These are phyloP conservation scores for Melolontha melolontha DNA, from an alignment of 2,888 invertebrate species.

Conservation along the genomic window DNA sequence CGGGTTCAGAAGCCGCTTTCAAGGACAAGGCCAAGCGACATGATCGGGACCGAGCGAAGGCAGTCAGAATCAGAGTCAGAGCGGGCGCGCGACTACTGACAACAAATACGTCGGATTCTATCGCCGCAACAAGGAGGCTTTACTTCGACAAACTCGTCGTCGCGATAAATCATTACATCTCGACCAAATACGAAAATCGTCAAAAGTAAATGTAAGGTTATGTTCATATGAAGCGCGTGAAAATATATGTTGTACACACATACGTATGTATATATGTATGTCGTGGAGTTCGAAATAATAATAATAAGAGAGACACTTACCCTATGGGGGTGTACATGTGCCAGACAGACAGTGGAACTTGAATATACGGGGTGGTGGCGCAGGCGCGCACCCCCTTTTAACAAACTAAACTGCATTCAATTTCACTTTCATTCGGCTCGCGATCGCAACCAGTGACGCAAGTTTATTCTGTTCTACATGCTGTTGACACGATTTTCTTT, in stretches of 20 bases:
- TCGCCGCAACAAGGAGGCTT: constrained; percentile 6
- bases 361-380: constrained; percentile 48
- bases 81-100: constrained; percentile 46
- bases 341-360: constrained; percentile 72
- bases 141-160: no score
- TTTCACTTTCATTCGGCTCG: constrained; percentile 65
- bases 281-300: constrained; percentile 16
- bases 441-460: constrained; percentile 61
- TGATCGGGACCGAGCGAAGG: constrained; percentile 39
- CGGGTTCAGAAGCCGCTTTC: constrained; percentile 67
- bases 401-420: constrained; percentile 60
- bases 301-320: constrained; percentile 39
- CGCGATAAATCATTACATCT: no score
- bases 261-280: constrained; percentile 10
- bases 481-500: constrained; percentile 10
- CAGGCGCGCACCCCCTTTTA: constrained; percentile 50
- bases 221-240: constrained; percentile 6
- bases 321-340: constrained; percentile 66
- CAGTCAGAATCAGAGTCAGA: constrained; percentile 40
- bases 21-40: constrained; percentile 72
- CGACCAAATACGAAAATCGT: no score
- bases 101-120: constrained; percentile 14
- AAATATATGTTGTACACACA: constrained; percentile 1
- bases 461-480: constrained; percentile 53
- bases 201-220: no score